Base-by-base conservation (phyloP, 2,797 vertebrate species). In the Chelmon rostratus region DNA sequence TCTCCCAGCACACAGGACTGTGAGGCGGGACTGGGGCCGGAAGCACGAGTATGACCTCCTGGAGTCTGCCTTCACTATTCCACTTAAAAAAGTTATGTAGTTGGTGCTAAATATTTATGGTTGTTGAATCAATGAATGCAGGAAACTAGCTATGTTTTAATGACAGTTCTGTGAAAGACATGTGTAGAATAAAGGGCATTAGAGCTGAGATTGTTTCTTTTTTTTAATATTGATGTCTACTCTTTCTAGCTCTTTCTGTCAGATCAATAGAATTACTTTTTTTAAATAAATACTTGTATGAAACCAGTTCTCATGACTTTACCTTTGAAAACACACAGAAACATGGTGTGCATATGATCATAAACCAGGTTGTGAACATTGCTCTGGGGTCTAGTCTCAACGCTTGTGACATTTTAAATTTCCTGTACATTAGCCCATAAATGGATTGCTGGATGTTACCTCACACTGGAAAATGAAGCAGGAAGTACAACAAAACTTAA, bases 21-120 rank as follows among this genome's bases (percentile, higher is more conserved):
- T 87, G 1, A 74, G 81, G 65, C 68, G 13, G 61, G 86, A 88
- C 63, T 88, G 79, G 83, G 77, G 82, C 65, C 84, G 83, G 84
- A 86, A 82, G 56, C 85, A 85, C 1, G 42, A 84, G 74, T 89
- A 73, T 12, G 63, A 86, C 49, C 75, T 91, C 28, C 59, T 65
- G 0, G 59, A 78, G 79, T 19, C 47, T 12, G 46, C 6, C 15
- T 7, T 16, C 5, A 47, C 46, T 19, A 5, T 47, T 15, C 15
- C 68, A 79, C 64, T 38, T 38, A 38, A 38, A 38, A 38, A 38
- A 10, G 10, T 6, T 44, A 56, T 56, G 6, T 63, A 28, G 35
- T n/a, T 1, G 5, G 23, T 50, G 53, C 31, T 78, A 33, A 44
- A 54, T 19, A 65, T 64, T 64, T 56, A 35, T 81, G 28, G 65